These are phyloP conservation scores for Cisticola juncidis DNA, from an alignment of 2,113 vertebrate genomes.

Conservation along the genomic window DNA sequence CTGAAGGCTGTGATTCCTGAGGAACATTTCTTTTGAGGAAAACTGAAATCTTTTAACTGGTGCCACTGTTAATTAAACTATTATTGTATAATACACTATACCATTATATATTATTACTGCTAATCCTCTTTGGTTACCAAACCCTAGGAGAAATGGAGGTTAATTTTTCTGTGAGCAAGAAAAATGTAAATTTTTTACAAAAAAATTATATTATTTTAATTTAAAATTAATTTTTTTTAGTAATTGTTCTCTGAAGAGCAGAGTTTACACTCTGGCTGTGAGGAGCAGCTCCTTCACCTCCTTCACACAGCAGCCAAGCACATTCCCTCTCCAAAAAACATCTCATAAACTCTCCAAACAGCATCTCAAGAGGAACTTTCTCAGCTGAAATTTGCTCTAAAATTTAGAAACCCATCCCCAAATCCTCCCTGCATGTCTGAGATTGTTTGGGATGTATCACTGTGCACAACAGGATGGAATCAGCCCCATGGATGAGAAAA, in stretches of 20 bases:
- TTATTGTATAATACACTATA: background rate
- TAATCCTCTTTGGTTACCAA: background rate
- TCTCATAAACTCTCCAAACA: background rate
- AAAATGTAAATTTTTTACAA: background rate
- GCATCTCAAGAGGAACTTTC: background rate
- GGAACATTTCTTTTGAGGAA: background rate
- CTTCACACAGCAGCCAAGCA: background rate
- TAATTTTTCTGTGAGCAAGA: background rate
- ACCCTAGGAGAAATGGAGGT: background rate
- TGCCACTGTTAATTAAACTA: background rate
- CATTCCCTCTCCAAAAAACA: background rate
- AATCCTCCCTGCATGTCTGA: background rate
- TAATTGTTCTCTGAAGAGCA: background rate
- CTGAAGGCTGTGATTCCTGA: background rate
- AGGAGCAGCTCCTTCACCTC: background rate
- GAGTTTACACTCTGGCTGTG: background rate
- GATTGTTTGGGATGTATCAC: rapidly evolving
- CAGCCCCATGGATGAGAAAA: background rate
- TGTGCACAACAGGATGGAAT: background rate
- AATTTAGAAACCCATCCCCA: background rate
- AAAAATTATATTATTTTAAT: too few relatives aligned
- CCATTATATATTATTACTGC: background rate
- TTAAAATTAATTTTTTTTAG: too few relatives aligned
- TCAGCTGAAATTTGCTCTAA: background rate
- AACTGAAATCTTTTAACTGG: background rate